A percentile compares a stretch with the other conserved stretches of the same genome.
These are phyloP conservation scores for Omphaloscelis lunosa DNA, from an alignment of 2,888 invertebrate species.

Conservation along the genomic window DNA sequence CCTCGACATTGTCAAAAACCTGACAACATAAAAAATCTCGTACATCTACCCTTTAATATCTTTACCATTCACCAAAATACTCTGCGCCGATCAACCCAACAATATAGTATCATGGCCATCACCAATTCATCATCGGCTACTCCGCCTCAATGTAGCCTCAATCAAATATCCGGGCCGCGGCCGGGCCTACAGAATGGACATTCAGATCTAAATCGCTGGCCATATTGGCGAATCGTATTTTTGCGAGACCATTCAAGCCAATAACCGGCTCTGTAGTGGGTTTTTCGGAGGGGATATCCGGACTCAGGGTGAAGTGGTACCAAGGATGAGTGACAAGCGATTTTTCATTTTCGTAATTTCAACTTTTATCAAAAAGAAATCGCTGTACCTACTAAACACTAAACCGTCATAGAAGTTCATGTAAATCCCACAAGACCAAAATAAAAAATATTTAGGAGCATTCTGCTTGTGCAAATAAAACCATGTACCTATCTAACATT, in stretches of 20 bases:
- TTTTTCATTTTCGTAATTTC: neutral
- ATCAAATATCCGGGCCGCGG: constrained; percentile 75
- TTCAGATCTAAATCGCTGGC: constrained; percentile 81
- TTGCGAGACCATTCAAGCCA: constrained; percentile 78
- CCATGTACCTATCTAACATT: neutral
- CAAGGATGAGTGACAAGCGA: constrained; percentile 47
- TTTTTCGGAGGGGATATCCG: constrained; percentile 77
- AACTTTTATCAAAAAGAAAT: neutral
- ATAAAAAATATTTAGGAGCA: neutral
- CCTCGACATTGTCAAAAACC: neutral
- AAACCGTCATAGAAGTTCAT: neutral
- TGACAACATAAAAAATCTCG: neutral
- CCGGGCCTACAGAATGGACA: constrained; percentile 76
- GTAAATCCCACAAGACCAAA: neutral
- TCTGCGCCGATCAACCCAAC: neutral
- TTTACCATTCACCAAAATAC: constrained; percentile 9
- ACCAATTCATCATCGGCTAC: constrained; percentile 59
- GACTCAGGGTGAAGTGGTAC: constrained; percentile 54
- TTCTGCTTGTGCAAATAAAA: neutral
- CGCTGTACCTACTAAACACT: neutral
- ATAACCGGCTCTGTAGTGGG: constrained; percentile 79
- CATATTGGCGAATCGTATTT: constrained; percentile 81
- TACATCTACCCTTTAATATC: neutral
- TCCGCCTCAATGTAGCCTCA: constrained; percentile 62
- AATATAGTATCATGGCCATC: constrained; percentile 47